These are phyloP conservation scores for Clarias fuscus DNA, from an alignment of 2,797 vertebrate species.

Conservation along the genomic window DNA sequence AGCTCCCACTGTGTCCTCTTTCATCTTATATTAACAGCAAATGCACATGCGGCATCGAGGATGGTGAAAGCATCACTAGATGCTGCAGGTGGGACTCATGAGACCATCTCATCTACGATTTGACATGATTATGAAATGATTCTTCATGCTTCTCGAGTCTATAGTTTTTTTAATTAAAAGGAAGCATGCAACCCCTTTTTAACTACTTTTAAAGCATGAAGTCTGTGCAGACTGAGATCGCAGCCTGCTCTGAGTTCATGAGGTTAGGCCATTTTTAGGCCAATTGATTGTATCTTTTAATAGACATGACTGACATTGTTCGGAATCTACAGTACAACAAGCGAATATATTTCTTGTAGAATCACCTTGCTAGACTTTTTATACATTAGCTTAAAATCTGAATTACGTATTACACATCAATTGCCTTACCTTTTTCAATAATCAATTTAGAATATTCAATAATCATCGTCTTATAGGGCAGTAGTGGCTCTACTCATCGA, in stretches of 20 bases:
- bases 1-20: not conserved
- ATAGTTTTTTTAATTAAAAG: not conserved
- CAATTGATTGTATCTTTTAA: not conserved
- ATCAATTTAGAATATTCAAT: not conserved
- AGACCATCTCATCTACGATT: not conserved
- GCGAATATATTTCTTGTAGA: not conserved
- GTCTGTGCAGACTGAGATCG: no score
- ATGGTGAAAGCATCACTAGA: not conserved
- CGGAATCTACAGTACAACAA: not conserved
- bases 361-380: not conserved
- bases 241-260: no score
- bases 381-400: not conserved
- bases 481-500: no score
- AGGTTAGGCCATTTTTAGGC: no score
- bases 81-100: not conserved
- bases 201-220: no score
- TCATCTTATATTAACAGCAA: slow-evolving; percentile 32
- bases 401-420: not conserved
- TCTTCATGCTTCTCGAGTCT: not conserved
- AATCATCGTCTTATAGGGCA: no score
- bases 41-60: not conserved
- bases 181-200: not conserved
- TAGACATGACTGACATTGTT: not conserved
- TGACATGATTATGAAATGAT: not conserved
- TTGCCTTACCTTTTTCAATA: not conserved